phyloP scores from a whole-genome alignment of 2,797 vertebrate species.

The Rhynchonycteris naso region DNA sequence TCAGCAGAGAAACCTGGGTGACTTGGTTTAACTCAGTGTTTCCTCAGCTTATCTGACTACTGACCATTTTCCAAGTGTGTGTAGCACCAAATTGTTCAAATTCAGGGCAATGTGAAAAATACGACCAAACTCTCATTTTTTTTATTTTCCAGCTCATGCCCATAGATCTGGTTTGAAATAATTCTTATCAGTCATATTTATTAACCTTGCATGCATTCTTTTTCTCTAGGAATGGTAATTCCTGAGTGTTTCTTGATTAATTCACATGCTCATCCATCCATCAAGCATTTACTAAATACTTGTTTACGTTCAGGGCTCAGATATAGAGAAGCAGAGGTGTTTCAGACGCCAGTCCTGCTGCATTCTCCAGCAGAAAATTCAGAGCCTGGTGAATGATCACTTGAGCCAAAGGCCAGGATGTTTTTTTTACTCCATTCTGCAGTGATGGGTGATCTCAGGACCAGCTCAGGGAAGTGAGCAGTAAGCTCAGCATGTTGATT shows the following conservation, averaged over 20 bases:
- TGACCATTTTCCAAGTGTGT: neutral
- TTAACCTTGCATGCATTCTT: neutral
- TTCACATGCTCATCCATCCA: neutral
- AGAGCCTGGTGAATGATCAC: neutral
- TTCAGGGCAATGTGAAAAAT: neutral
- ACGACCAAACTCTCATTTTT: neutral
- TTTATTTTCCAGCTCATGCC: neutral
- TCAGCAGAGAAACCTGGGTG: neutral
- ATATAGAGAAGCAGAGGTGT: neutral
- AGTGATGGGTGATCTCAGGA: neutral
- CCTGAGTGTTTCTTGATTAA: conserved; percentile 31
- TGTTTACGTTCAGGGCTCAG: neutral
- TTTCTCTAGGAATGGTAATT: neutral
- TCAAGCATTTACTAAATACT: conserved; percentile 16
- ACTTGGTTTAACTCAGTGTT: neutral
- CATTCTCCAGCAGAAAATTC: neutral
- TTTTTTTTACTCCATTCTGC: neutral
- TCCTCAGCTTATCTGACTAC: neutral
- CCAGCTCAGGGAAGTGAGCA: neutral
- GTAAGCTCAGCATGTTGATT: neutral
- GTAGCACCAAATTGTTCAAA: neutral
- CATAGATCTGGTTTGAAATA: neutral
- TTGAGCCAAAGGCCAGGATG: neutral
- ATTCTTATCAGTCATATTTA: neutral
- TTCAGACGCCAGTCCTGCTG: neutral